These are phyloP conservation scores for Cinclus mexicanus DNA, from an alignment of 2,113 vertebrate species.

Conservation along the genomic window DNA sequence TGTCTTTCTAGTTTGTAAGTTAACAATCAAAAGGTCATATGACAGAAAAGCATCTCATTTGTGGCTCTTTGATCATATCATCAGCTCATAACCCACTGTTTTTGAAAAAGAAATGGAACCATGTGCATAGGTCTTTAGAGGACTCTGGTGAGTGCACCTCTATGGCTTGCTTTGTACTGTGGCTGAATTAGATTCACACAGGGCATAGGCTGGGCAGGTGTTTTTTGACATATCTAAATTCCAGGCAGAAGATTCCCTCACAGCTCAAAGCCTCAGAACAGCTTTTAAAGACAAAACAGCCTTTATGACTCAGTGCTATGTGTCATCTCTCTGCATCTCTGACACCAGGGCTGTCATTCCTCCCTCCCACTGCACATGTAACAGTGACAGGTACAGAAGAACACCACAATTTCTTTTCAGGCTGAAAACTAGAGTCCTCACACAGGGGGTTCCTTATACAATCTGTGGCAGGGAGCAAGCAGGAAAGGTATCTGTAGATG, in stretches of 20 bases:
- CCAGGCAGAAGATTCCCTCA: not conserved
- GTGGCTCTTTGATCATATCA: not conserved
- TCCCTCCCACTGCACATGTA: not conserved
- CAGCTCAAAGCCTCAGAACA: not conserved
- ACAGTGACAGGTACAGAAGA: slow-evolving; percentile 5
- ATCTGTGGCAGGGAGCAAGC: not conserved
- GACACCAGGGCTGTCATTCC: slow-evolving; percentile 15
- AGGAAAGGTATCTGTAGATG: not conserved
- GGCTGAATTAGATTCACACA: not conserved
- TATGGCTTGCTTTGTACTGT: not conserved
- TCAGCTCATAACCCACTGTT: not conserved
- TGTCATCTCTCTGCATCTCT: slow-evolving; percentile 1
- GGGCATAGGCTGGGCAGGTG: not conserved
- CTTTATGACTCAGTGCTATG: slow-evolving; percentile 2
- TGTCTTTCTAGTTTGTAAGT: not conserved
- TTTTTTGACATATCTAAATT: not conserved
- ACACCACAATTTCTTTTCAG: not conserved
- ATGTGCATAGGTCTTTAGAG: not conserved
- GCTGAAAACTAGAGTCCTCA: not conserved
- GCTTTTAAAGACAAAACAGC: slow-evolving; percentile 18
- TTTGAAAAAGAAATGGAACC: not conserved
- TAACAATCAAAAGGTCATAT: not conserved
- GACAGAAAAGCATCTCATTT: not conserved
- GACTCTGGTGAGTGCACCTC: not conserved
- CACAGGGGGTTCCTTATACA: not conserved